phyloP scores from a whole-genome alignment of 2,888 invertebrate genomes.

The Cephalotes varians region DNA sequence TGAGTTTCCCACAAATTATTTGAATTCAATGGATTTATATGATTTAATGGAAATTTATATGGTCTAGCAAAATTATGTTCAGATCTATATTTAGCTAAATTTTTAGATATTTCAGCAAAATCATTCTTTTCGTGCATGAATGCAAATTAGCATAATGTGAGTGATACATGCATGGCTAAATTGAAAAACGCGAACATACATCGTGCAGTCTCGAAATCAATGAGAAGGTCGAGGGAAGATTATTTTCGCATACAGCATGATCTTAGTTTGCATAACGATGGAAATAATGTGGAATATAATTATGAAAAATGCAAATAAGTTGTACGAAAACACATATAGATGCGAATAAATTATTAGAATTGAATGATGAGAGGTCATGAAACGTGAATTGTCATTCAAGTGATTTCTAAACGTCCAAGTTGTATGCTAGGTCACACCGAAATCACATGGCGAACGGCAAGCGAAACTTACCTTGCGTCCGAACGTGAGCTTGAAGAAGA shows the following conservation, averaged over 20 bases:
- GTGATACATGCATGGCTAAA: constrained; percentile 18
- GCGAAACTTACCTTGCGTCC: constrained; percentile 91
- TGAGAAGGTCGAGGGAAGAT: constrained; percentile 10
- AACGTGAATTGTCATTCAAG: constrained; percentile 15
- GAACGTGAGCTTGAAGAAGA: constrained; percentile 95
- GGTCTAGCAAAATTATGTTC: too few relatives aligned
- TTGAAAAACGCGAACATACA: background rate
- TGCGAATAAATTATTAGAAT: constrained; percentile 17
- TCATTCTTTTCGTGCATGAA: too few relatives aligned
- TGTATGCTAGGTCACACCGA: constrained; percentile 51
- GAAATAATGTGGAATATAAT: constrained; percentile 52
- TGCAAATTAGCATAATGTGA: constrained; percentile 18
- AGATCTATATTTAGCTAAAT: too few relatives aligned
- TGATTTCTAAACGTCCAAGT: constrained; percentile 39
- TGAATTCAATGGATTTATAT: too few relatives aligned
- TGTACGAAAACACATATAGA: constrained; percentile 2
- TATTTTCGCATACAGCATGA: constrained; percentile 3
- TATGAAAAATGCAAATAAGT: constrained; percentile 21
- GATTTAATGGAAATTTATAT: too few relatives aligned
- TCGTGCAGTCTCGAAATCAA: constrained; percentile 25
- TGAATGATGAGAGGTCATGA: background rate
- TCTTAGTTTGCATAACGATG: constrained; percentile 2
- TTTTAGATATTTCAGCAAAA: too few relatives aligned
- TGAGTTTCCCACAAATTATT: too few relatives aligned
- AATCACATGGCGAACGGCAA: constrained; percentile 36